Evolutionary conservation across 2,888 invertebrate species (phyloP).

Genomic region (Spilarctia lutea): DNA sequence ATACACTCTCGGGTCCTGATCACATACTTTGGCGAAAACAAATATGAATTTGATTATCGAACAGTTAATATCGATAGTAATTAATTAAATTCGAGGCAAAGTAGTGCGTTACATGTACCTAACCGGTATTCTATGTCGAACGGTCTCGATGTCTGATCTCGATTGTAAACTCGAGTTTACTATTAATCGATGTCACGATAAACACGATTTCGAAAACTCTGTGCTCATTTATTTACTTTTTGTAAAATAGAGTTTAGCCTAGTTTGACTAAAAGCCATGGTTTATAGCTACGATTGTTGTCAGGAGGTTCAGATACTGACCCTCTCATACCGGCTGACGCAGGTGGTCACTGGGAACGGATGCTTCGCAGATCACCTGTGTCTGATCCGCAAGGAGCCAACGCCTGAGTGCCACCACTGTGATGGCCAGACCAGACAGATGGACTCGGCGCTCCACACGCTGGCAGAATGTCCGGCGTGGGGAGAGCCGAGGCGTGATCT

Average conservation of each 20-base stretch:
- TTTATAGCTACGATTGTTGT: too few relatives aligned
- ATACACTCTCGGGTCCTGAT: constrained; percentile 32
- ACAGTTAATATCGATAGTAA: constrained; percentile 28
- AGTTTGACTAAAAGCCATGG: neutral
- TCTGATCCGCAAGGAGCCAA: too few relatives aligned
- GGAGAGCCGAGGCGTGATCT: too few relatives aligned
- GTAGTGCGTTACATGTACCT: constrained; percentile 46
- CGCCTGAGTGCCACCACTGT: too few relatives aligned
- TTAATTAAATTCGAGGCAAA: constrained; percentile 60
- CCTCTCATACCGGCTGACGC: too few relatives aligned
- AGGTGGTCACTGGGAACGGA: too few relatives aligned
- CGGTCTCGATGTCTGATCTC: constrained; percentile 38
- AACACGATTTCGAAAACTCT: constrained; percentile 33
- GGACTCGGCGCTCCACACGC: too few relatives aligned
- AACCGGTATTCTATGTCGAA: constrained; percentile 45
- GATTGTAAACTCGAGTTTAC: constrained; percentile 45
- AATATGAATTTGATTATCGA: constrained; percentile 54
- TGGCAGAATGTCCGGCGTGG: too few relatives aligned
- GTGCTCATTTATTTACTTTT: constrained; percentile 22
- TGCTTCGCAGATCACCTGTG: too few relatives aligned
- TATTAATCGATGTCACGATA: constrained; percentile 68
- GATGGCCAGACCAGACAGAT: too few relatives aligned
- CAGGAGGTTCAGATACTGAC: too few relatives aligned
- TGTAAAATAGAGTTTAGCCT: constrained; percentile 17
- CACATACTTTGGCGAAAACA: constrained; percentile 50